phyloP scores from a whole-genome alignment of 2,113 vertebrate genomes.

The Neomonachus schauinslandi region DNA sequence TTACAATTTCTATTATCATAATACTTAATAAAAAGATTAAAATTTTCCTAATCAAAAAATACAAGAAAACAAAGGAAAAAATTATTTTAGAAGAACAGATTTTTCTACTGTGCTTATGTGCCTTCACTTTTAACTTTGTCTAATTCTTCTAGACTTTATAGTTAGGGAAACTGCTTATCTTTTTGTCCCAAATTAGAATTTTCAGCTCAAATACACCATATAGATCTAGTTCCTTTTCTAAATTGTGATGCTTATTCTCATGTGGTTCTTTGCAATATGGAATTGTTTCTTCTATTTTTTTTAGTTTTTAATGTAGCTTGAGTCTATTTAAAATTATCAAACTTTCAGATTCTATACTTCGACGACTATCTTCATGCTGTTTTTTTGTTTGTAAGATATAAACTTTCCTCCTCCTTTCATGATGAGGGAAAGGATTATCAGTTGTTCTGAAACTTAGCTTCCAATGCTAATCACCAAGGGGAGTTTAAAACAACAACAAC shows the following conservation, averaged over 20 bases:
- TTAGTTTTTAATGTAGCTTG: background rate
- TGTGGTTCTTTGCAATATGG: background rate
- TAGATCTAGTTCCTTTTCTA: background rate
- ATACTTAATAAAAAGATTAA: background rate
- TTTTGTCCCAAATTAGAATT: background rate
- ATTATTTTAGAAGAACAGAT: background rate
- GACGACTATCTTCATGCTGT: background rate
- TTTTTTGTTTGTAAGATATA: background rate
- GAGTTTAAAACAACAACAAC: background rate
- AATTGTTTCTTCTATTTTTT: background rate
- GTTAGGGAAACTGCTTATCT: background rate
- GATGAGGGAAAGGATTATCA: background rate
- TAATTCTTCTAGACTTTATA: background rate
- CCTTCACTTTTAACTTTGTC: background rate
- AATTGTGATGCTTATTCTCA: background rate
- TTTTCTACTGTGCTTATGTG: background rate
- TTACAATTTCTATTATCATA: background rate
- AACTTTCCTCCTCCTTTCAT: background rate
- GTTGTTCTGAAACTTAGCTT: background rate
- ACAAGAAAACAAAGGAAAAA: background rate
- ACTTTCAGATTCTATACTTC: background rate
- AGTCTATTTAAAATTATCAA: background rate
- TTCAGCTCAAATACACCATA: background rate
- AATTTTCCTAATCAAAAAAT: background rate
- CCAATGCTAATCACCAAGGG: background rate